Evolutionary conservation across 2,888 invertebrate species (phyloP).

Genomic region (Panorpa germanica): DNA sequence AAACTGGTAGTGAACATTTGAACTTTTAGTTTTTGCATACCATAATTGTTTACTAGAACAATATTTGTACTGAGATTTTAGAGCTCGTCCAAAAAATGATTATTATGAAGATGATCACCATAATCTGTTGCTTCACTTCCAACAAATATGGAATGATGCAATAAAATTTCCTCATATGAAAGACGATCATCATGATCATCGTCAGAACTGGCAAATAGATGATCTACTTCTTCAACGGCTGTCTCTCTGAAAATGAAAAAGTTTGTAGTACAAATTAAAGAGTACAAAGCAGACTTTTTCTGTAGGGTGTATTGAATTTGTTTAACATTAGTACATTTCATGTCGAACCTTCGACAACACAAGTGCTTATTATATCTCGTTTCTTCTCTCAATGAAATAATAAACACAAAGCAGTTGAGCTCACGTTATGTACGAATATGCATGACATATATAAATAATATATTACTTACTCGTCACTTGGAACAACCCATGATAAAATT

Average conservation of each 20-base stretch:
- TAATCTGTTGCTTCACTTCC: slow-evolving; percentile 85
- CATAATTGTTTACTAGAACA: no score
- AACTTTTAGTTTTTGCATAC: no score
- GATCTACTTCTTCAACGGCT: slow-evolving; percentile 77
- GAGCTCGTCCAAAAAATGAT: slow-evolving; percentile 68
- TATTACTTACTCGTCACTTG: slow-evolving; percentile 64
- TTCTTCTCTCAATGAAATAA: not conserved
- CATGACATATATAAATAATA: slow-evolving; percentile 1
- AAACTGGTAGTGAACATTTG: no score
- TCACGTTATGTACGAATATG: not conserved
- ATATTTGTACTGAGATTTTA: slow-evolving; percentile 21
- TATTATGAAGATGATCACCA: slow-evolving; percentile 66
- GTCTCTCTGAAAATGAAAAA: slow-evolving; percentile 41
- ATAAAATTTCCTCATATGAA: slow-evolving; percentile 61
- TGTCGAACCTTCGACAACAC: no score
- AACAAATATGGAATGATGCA: slow-evolving; percentile 76
- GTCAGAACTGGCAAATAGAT: slow-evolving; percentile 73
- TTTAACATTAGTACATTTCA: no score
- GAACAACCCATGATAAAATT: slow-evolving; percentile 76
- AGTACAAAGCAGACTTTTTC: no score
- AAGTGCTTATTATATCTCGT: slow-evolving; percentile 1
- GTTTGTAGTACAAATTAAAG: slow-evolving; percentile 1
- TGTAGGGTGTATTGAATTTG: no score
- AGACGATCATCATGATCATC: slow-evolving; percentile 66
- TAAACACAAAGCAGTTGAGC: not conserved